Conservation (phyloP, 2,797 vertebrate species). For the Bryconaethiops microstoma region DNA sequence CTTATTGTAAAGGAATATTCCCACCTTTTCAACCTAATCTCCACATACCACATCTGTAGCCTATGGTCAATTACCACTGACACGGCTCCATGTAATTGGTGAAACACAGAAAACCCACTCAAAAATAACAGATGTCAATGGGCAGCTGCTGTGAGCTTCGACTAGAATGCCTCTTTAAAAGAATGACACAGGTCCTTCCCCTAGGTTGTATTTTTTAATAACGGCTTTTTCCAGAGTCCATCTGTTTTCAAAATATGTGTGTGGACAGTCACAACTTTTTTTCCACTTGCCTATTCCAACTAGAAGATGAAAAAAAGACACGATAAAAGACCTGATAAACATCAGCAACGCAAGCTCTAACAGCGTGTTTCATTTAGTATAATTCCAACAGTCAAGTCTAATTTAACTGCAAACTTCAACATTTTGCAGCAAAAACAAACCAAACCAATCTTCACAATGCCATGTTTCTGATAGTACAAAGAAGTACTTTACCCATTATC, state of each 20-base stretch:
- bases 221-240: not conserved
- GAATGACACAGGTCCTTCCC: too few relatives aligned
- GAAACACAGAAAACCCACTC: not conserved
- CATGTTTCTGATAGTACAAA: not conserved
- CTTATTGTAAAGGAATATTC: not conserved
- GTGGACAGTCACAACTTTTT: conserved; percentile 41
- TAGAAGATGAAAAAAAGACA: not conserved
- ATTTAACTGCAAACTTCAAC: not conserved
- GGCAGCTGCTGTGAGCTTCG: not conserved
- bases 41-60: not conserved
- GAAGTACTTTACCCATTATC: not conserved
- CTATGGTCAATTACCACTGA: not conserved
- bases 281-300: conserved; percentile 10
- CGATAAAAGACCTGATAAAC: not conserved
- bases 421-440: not conserved
- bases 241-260: conserved; percentile 42
- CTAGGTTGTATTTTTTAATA: not conserved
- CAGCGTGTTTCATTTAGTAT: not conserved
- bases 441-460: not conserved
- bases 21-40: not conserved
- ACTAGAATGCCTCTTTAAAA: not conserved
- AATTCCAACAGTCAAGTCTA: not conserved
- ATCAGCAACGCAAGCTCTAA: not conserved
- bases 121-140: not conserved
- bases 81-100: not conserved